phyloP scores from a whole-genome alignment of 1,140 invertebrate genomes.

The Meloidogyne chitwoodi region DNA sequence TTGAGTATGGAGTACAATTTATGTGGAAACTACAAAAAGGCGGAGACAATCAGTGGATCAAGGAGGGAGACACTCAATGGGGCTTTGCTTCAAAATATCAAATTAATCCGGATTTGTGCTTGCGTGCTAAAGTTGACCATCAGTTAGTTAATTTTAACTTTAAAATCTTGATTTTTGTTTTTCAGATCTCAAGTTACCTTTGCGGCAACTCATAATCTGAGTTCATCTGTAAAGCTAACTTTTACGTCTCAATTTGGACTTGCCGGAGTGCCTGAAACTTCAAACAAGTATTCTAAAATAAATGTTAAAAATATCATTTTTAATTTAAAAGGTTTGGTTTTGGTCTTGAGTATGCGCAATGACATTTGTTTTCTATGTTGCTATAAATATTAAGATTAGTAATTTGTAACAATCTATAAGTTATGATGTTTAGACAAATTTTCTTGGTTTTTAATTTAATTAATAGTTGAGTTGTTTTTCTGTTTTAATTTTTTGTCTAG shows the following conservation, averaged over 20 bases:
- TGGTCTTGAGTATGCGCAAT: constrained; percentile 38
- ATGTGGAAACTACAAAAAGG: too few species aligned
- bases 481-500: background rate
- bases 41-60: too few species aligned
- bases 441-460: background rate
- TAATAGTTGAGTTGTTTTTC: background rate
- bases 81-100: constrained; percentile 53
- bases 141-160: constrained; percentile 13
- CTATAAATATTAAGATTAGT: background rate
- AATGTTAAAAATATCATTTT: background rate
- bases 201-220: constrained; percentile 31
- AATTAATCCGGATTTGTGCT: constrained; percentile 42
- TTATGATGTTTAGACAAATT: background rate
- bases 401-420: background rate
- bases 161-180: background rate
- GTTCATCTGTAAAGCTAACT: constrained; percentile 30
- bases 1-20: constrained; percentile 54
- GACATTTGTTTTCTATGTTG: background rate
- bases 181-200: constrained; percentile 2
- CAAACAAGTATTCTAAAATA: constrained; percentile 27
- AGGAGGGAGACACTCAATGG: constrained; percentile 40
- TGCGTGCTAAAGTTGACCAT: constrained; percentile 59
- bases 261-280: constrained; percentile 13
- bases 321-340: constrained; percentile 26
- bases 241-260: constrained; percentile 41